A percentile compares a stretch with the other conserved stretches of the same genome.
Evolutionary conservation across 2,113 vertebrate species (phyloP).

Genomic region (Ochotona princeps): DNA sequence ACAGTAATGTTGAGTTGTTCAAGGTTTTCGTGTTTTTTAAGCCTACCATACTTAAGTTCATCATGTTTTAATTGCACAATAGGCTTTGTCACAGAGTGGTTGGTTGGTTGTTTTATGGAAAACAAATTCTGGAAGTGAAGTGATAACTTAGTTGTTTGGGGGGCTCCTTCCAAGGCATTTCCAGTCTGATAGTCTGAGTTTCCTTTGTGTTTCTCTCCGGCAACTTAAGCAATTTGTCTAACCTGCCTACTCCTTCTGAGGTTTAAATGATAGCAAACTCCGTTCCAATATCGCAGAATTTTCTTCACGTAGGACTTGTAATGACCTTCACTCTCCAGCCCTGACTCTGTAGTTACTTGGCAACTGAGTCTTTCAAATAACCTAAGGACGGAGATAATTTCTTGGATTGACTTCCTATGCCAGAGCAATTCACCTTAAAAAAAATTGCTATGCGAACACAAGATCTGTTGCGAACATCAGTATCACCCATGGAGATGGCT

Average conservation of each 20-base stretch:
- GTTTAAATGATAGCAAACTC: conserved; percentile 14
- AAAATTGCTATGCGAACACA: conserved; percentile 31
- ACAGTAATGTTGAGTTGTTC: background rate
- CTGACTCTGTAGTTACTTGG: conserved; percentile 4
- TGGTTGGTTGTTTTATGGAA: background rate
- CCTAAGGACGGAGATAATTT: conserved; percentile 12
- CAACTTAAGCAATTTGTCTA: conserved; percentile 4
- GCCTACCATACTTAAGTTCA: conserved; percentile 6
- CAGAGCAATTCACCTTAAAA: conserved; percentile 23
- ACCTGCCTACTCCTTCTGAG: background rate
- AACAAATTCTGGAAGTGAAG: conserved; percentile 4
- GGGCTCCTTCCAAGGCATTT: conserved; percentile 6
- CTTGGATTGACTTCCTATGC: conserved; percentile 28
- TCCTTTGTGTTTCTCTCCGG: background rate
- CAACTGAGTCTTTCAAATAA: conserved; percentile 33
- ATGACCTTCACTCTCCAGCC: background rate
- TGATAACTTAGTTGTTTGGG: background rate
- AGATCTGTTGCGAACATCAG: conserved; percentile 30
- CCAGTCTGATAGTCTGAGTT: background rate
- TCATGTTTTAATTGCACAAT: conserved; percentile 23
- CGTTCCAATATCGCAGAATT: conserved; percentile 1
- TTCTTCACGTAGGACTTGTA: background rate
- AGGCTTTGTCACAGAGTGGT: no score
- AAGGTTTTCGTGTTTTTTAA: conserved; percentile 24
- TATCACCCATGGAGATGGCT: background rate